phyloP scores from a whole-genome alignment of 2,797 vertebrate species.

The Hypotaenidia okinawae region DNA sequence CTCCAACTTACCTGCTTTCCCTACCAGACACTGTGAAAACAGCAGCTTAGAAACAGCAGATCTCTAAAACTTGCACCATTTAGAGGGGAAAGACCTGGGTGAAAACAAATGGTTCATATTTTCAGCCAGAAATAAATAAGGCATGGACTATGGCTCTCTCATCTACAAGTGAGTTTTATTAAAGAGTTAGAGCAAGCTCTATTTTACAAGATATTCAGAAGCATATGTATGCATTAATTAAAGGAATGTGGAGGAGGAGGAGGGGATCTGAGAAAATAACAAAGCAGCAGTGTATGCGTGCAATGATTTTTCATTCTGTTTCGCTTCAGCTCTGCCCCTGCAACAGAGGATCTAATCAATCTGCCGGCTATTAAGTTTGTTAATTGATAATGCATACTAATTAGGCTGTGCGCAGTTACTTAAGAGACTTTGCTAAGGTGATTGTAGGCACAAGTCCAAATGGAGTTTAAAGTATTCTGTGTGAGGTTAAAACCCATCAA shows the following conservation, averaged over 20 bases:
- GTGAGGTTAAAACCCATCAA: conserved; percentile 98
- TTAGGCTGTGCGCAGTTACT: conserved; percentile 97
- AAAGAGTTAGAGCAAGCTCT: conserved; percentile 81
- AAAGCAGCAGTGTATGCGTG: conserved; percentile 84
- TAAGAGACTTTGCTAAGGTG: conserved; percentile 99
- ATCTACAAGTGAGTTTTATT: conserved; percentile 84
- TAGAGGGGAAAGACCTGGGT: conserved; percentile 45
- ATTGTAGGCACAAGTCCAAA: conserved; percentile 99
- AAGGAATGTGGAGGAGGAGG: conserved; percentile 85
- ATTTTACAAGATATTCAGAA: conserved; percentile 89
- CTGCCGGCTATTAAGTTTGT: conserved; percentile 99
- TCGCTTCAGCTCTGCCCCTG: conserved; percentile 94
- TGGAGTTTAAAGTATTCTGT: conserved; percentile 98
- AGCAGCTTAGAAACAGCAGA: conserved; percentile 17
- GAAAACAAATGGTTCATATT: conserved; percentile 49
- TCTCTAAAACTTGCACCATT: conserved; percentile 55
- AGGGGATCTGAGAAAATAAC: conserved; percentile 83
- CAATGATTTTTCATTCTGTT: conserved; percentile 97
- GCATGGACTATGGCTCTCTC: conserved; percentile 63
- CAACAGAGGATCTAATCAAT: conserved; percentile 99
- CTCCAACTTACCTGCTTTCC: conserved; percentile 16
- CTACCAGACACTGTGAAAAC: background rate
- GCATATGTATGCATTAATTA: conserved; percentile 98
- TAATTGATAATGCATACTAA: conserved; percentile 99
- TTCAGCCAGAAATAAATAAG: conserved; percentile 68